Conservation (phyloP, 2,888 invertebrate genomes). For the Agrochola circellaris region DNA sequence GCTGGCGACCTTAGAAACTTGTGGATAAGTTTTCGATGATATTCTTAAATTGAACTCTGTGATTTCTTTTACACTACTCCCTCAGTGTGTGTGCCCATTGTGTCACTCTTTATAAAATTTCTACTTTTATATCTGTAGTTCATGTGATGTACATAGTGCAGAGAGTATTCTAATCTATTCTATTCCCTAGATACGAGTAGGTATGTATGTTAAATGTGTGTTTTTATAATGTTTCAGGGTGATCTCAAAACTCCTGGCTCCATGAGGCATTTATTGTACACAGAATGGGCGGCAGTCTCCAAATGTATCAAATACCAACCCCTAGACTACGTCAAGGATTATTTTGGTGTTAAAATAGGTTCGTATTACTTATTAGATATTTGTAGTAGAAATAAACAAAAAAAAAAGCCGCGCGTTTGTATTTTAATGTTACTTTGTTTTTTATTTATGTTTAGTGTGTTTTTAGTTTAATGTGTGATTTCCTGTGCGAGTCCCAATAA, state of each 20-base stretch:
- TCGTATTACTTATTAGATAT: conserved; percentile 36
- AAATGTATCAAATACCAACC: conserved; percentile 97
- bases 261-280: conserved; percentile 93
- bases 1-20: neutral
- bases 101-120: no score
- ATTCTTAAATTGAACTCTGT: neutral
- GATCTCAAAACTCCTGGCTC: conserved; percentile 93
- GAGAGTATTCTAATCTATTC: no score
- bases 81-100: neutral
- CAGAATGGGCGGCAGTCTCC: conserved; percentile 95
- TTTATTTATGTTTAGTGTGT: no score
- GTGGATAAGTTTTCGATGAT: neutral
- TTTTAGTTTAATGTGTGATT: no score
- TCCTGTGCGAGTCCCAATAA: no score
- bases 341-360: conserved; percentile 97
- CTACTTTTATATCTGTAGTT: no score
- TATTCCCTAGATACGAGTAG: neutral
- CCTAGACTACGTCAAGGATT: conserved; percentile 96
- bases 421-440: no score
- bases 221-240: conserved; percentile 89
- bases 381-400: no score
- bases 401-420: no score
- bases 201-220: neutral
- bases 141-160: no score
- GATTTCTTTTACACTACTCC: neutral